These are phyloP conservation scores for Sigmodon hispidus DNA, from an alignment of 2,113 vertebrate species.

Conservation along the genomic window DNA sequence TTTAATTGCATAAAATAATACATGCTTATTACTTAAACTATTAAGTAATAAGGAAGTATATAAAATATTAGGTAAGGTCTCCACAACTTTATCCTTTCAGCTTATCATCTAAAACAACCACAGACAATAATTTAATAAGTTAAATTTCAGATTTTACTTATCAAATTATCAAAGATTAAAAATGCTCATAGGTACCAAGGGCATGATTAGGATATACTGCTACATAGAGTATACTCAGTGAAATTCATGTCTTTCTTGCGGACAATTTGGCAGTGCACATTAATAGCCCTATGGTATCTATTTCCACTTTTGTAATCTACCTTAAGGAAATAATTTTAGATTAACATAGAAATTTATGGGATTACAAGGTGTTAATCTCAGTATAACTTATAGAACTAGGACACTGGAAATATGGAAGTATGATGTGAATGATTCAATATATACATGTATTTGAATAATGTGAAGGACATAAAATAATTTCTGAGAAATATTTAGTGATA, in stretches of 20 bases:
- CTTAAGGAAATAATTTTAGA: conserved; percentile 43
- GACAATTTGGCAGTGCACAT: neutral
- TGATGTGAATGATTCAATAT: conserved; percentile 38
- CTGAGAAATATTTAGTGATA: conserved; percentile 45
- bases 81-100: neutral
- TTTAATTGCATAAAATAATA: conserved; percentile 47
- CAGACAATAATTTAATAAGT: conserved; percentile 28
- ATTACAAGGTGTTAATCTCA: conserved; percentile 15
- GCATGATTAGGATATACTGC: neutral
- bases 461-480: conserved; percentile 9
- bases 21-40: conserved; percentile 38
- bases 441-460: conserved; percentile 31
- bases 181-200: neutral
- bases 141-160: conserved; percentile 43
- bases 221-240: conserved; percentile 6
- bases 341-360: conserved; percentile 25
- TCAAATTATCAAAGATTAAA: conserved; percentile 19
- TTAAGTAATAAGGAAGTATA: conserved; percentile 3
- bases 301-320: conserved; percentile 51
- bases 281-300: conserved; percentile 16
- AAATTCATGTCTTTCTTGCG: conserved; percentile 6
- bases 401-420: conserved; percentile 48
- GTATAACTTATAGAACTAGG: conserved; percentile 25
- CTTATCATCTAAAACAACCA: neutral
- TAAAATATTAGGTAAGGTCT: conserved; percentile 35